Base-by-base conservation (phyloP, 2,797 vertebrate species). In the Agapornis canus region DNA sequence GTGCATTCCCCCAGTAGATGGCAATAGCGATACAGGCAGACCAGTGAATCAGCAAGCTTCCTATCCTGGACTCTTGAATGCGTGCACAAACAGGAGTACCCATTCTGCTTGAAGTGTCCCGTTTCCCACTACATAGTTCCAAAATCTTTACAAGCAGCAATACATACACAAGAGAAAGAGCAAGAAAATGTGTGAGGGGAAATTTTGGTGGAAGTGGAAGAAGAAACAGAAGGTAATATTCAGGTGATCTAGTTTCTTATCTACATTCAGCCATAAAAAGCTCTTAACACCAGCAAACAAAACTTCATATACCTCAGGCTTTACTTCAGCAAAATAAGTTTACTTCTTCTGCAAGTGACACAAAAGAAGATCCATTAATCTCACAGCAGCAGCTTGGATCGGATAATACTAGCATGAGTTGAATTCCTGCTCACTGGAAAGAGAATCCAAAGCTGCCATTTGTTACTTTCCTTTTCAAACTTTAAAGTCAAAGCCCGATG, bases 11-110 rank as follows among this genome's bases (percentile, higher is more conserved):
- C 94, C 96, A 73, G 95, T 1, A 96, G 96, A 94, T 96, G 95
- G 95, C 96, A 94, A 92, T 9, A 31, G 40, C 6, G 26, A 52
- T 1, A 32, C 88, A 65, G 31, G 21, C 45, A n/a, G 75, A 35
- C 21, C 51, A 1, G 0, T 0, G 22, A 0, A 5, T 0, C 1
- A 8, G 64, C 64, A 2, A 4, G 5, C 42, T 3, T 9, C 31
- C 40, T 0, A 11, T 1, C 40, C 49, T 0, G 16, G 4, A 0
- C 48, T 0, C 14, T 2, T 64, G 23, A 32, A 26, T 0, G 18
- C 3, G 25, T 5, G 6, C 1, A 26, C 47, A 0, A 76, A n/a
- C 45, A 4, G 7, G 0, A 23, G 17, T 39, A 4, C 2, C 63
- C 5, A 3, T 10, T 32, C 37, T 13, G 48, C 61, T 32, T 37